Percentiles rank a stretch among this genome's conserved stretches.
These are phyloP conservation scores for Tachysurus fulvidraco DNA, from an alignment of 2,113 vertebrate genomes.

Conservation along the genomic window DNA sequence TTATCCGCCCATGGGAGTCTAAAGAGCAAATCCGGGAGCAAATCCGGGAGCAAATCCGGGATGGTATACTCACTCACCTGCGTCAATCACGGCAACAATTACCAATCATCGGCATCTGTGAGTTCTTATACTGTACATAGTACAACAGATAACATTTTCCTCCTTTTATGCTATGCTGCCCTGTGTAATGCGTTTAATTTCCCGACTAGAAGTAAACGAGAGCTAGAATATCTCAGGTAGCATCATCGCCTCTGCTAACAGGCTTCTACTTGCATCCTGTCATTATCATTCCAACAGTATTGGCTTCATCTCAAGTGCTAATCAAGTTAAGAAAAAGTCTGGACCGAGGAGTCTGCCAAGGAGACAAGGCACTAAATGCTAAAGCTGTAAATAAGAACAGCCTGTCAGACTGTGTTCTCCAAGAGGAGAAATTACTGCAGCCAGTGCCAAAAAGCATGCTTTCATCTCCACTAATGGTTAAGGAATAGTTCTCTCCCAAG, in stretches of 20 bases:
- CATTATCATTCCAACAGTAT: background rate
- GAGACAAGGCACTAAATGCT: constrained; percentile 16
- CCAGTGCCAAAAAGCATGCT: constrained; percentile 28
- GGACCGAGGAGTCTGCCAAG: background rate
- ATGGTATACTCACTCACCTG: background rate
- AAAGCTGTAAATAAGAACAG: constrained; percentile 26
- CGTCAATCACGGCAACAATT: background rate
- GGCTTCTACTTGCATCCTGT: background rate
- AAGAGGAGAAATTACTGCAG: constrained; percentile 2
- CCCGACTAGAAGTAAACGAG: background rate
- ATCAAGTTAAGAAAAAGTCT: constrained; percentile 4
- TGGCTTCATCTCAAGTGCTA: constrained; percentile 1
- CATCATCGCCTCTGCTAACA: background rate
- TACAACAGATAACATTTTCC: background rate
- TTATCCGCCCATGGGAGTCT: background rate
- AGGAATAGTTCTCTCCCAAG: constrained; percentile 2
- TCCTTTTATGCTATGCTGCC: background rate
- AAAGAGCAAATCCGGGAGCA: background rate
- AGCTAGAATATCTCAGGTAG: background rate
- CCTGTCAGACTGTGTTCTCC: constrained; percentile 26
- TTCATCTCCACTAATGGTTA: constrained; percentile 19
- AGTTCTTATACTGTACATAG: background rate
- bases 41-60: background rate
- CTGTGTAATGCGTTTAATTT: background rate
- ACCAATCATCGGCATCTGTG: no score